These are phyloP conservation scores for Heliothis virescens DNA, from an alignment of 1,140 invertebrate species.

Conservation along the genomic window DNA sequence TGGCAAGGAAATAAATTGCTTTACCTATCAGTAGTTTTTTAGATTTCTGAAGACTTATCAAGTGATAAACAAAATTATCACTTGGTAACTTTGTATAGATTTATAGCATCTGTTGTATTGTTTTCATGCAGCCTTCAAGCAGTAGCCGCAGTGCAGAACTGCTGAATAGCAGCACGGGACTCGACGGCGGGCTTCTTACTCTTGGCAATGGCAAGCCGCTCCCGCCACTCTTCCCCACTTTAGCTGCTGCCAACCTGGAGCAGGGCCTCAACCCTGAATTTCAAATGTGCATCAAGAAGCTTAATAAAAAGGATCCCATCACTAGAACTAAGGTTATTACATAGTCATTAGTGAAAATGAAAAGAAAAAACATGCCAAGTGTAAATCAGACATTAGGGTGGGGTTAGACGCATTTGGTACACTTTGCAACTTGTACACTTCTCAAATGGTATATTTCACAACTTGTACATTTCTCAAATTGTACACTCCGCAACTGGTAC, in stretches of 20 bases:
- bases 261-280: slow-evolving; percentile 66
- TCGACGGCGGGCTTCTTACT: slow-evolving; percentile 55
- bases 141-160: slow-evolving; percentile 77
- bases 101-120: neutral
- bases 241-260: slow-evolving; percentile 60
- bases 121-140: slow-evolving; percentile 71
- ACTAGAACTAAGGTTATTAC: slow-evolving; percentile 76
- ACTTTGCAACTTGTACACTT: no score
- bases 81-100: no score
- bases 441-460: no score
- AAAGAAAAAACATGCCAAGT: no score
- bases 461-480: no score
- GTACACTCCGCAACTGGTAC: no score
- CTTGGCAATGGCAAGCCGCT: slow-evolving; percentile 56
- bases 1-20: no score
- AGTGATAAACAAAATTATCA: no score
- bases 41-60: no score
- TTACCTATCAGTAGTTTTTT: no score
- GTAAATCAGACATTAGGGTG: no score
- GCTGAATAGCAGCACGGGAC: slow-evolving; percentile 58
- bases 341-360: neutral
- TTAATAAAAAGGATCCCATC: slow-evolving; percentile 80
- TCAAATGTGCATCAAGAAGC: slow-evolving; percentile 75
- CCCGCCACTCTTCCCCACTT: slow-evolving; percentile 69
- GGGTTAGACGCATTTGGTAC: no score